These are phyloP conservation scores for Pachypanchax playfairii DNA, from an alignment of 2,113 vertebrate genomes.

Conservation along the genomic window DNA sequence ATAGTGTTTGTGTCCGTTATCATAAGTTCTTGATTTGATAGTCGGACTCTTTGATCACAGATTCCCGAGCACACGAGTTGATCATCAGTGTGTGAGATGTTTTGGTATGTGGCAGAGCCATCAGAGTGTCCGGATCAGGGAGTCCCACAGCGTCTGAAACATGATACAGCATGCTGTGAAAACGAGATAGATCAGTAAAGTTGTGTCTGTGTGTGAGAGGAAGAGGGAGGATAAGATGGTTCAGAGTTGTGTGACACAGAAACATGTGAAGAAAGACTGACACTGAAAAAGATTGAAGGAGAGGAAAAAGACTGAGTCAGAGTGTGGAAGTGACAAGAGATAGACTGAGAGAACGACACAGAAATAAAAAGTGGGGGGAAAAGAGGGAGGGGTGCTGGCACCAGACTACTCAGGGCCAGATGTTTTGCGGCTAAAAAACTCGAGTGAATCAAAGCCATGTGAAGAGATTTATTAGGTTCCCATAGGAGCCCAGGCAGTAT, in stretches of 20 bases:
- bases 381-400: conserved; percentile 69
- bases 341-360: conserved; percentile 45
- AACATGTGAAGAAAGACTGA: conserved; percentile 44
- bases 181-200: conserved; percentile 17
- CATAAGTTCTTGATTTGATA: background rate
- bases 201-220: background rate
- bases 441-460: conserved; percentile 82
- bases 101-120: conserved; percentile 59
- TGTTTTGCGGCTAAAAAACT: conserved; percentile 82
- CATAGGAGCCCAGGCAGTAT: conserved; percentile 78
- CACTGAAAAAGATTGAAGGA: conserved; percentile 61
- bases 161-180: conserved; percentile 45
- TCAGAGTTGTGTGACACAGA: conserved; percentile 7
- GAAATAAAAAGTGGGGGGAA: conserved; percentile 46
- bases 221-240: background rate
- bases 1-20: conserved; percentile 15
- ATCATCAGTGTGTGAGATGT: conserved; percentile 57
- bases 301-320: conserved; percentile 54
- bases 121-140: conserved; percentile 57
- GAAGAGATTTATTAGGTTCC: conserved; percentile 82
- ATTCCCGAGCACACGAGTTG: conserved; percentile 39
- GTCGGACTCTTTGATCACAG: conserved; percentile 17
- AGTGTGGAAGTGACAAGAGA: conserved; percentile 69
- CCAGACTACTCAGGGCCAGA: conserved; percentile 74
- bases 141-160: conserved; percentile 52